These are phyloP conservation scores for Zapornia atra DNA, from an alignment of 2,113 vertebrate genomes.

Conservation along the genomic window DNA sequence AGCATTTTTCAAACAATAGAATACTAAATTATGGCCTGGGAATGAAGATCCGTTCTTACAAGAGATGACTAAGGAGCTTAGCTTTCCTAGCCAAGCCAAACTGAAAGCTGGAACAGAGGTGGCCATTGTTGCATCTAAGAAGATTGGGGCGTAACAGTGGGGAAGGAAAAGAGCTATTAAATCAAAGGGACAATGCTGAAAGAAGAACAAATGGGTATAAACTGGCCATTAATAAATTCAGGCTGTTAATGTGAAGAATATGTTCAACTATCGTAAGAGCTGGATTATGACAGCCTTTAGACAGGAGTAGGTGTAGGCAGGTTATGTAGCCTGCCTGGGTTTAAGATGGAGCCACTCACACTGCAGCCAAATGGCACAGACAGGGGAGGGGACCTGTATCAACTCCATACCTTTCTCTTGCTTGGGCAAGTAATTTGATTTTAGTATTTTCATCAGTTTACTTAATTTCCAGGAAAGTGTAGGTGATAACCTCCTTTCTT, in stretches of 20 bases:
- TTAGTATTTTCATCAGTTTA: background rate
- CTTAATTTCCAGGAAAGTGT: background rate
- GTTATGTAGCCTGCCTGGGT: background rate
- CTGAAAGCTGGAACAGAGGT: slow-evolving; percentile 16
- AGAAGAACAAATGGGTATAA: slow-evolving; percentile 26
- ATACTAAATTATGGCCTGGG: background rate
- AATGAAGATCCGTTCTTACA: slow-evolving; percentile 28
- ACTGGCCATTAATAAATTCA: slow-evolving; percentile 6
- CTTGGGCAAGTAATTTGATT: background rate
- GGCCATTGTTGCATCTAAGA: background rate
- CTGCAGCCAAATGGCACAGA: background rate
- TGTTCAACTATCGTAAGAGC: background rate
- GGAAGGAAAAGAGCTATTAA: slow-evolving; percentile 36
- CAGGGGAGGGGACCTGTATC: background rate
- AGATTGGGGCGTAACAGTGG: slow-evolving; percentile 12
- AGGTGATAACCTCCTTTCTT: background rate
- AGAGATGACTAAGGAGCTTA: slow-evolving; percentile 51
- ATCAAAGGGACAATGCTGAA: background rate
- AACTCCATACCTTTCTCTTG: background rate
- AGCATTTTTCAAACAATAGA: slow-evolving; percentile 22
- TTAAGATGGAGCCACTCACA: background rate
- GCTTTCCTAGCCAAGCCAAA: slow-evolving; percentile 17
- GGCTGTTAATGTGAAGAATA: slow-evolving; percentile 8
- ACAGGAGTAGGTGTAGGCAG: background rate
- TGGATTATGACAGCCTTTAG: background rate